phyloP scores from a whole-genome alignment of 2,113 vertebrate genomes.

The Leptocoma aspasia region DNA sequence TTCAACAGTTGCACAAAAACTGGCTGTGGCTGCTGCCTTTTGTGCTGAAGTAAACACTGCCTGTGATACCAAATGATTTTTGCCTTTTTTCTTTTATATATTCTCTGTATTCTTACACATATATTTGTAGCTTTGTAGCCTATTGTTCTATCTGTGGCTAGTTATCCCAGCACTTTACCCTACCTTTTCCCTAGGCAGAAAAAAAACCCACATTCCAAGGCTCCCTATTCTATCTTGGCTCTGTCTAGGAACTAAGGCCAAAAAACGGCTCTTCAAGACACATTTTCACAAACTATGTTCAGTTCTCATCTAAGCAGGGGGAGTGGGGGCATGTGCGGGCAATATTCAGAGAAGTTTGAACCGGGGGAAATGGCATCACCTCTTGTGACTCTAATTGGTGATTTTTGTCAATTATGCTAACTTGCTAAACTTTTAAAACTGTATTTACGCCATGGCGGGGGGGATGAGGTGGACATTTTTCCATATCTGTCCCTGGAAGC shows the following conservation, averaged over 20 bases:
- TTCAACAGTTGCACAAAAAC: not conserved
- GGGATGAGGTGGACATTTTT: not conserved
- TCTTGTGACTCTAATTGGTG: not conserved
- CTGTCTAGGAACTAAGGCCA: not conserved
- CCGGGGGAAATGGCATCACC: not conserved
- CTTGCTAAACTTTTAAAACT: not conserved
- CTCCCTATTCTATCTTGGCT: not conserved
- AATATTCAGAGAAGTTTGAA: not conserved
- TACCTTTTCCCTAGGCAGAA: not conserved
- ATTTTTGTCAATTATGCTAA: not conserved
- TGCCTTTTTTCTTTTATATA: not conserved
- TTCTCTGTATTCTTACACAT: not conserved
- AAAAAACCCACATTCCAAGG: not conserved
- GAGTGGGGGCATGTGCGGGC: rapidly evolving
- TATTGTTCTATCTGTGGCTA: not conserved
- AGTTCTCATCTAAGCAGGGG: not conserved
- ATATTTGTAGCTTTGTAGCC: not conserved
- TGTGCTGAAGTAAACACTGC: not conserved
- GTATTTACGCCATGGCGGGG: no score
- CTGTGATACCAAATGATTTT: not conserved
- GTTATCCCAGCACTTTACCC: not conserved
- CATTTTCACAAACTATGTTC: not conserved
- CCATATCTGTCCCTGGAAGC: not conserved
- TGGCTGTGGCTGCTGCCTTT: not conserved
- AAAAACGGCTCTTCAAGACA: not conserved